phyloP scores from a whole-genome alignment of 2,113 vertebrate species.

The Podarcis muralis region DNA sequence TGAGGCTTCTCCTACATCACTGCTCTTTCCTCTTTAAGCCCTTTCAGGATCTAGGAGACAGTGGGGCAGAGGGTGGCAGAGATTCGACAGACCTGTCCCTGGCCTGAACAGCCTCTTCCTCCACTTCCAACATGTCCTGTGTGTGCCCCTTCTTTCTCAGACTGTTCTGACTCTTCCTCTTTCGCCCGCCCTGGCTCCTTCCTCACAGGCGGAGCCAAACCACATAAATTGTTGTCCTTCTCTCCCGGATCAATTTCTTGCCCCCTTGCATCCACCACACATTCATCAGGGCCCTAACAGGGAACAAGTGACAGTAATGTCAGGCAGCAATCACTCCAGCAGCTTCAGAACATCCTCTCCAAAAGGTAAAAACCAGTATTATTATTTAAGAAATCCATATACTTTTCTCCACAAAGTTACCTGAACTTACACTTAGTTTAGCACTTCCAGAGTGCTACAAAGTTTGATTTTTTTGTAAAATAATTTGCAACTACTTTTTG shows the following conservation, averaged over 20 bases:
- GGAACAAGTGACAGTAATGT: conserved; percentile 49
- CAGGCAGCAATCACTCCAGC: conserved; percentile 36
- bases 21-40: no score
- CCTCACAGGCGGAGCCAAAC: neutral
- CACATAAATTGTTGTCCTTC: no score
- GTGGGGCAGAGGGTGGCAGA: neutral
- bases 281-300: no score
- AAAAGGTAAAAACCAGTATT: neutral
- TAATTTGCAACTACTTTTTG: neutral
- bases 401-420: neutral
- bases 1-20: no score
- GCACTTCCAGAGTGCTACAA: neutral
- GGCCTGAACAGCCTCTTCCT: no score
- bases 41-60: no score
- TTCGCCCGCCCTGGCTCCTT: neutral
- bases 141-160: neutral
- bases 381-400: neutral
- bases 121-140: neutral
- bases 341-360: conserved; percentile 36
- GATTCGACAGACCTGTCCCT: no score
- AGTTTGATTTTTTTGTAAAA: neutral
- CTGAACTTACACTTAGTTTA: neutral
- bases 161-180: neutral
- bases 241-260: no score
- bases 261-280: no score